These are phyloP conservation scores for Aethina tumida DNA, from an alignment of 1,140 invertebrate species.

Conservation along the genomic window DNA sequence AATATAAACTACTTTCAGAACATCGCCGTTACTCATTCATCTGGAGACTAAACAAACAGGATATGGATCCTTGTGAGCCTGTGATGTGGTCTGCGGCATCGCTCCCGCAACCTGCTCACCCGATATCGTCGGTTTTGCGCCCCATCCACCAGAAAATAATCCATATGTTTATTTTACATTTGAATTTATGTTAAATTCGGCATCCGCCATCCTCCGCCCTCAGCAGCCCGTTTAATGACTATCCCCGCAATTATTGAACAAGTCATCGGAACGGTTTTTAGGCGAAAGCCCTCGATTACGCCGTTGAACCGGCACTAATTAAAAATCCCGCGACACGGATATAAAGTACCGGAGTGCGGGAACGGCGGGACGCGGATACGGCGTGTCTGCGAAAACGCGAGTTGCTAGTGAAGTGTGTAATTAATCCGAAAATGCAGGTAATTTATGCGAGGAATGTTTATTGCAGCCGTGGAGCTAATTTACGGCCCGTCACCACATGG, in stretches of 20 bases:
- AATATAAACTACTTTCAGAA: no score
- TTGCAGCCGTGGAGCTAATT: constrained; percentile 37
- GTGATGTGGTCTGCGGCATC: constrained; percentile 32
- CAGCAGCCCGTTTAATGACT: constrained; percentile 5
- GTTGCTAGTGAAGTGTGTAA: constrained; percentile 35
- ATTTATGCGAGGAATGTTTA: constrained; percentile 39
- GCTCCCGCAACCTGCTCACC: constrained; percentile 10
- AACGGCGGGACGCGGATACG: neutral
- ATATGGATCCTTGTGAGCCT: no score
- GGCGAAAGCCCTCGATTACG: neutral
- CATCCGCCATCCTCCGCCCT: constrained; percentile 9
- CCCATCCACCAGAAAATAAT: neutral
- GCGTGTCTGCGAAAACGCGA: neutral
- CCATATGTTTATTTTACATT: constrained; percentile 7
- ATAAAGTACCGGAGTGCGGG: no score
- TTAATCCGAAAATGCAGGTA: constrained; percentile 40
- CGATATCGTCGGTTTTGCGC: no score
- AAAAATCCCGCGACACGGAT: no score
- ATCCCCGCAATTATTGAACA: no score
- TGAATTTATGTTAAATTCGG: constrained; percentile 9
- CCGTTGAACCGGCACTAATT: neutral
- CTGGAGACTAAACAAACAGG: no score
- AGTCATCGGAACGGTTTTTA: constrained; percentile 2
- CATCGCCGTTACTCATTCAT: no score
- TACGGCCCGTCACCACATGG: constrained; percentile 34